A percentile compares a stretch with the other conserved stretches of the same genome.
Evolutionary conservation across 2,888 invertebrate species (phyloP).

Genomic region (Orthosia cruda): DNA sequence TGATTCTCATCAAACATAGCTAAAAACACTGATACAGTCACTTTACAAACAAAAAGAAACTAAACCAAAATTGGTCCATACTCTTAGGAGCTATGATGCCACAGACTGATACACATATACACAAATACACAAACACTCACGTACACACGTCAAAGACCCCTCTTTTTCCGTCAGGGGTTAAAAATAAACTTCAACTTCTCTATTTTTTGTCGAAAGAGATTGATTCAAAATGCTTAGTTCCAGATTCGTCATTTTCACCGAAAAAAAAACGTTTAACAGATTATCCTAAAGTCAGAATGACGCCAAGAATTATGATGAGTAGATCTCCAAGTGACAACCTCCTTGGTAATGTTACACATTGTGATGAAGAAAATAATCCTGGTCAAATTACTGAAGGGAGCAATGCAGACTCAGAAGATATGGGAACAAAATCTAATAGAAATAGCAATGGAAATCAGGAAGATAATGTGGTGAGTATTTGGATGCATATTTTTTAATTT

Average conservation of each 20-base stretch:
- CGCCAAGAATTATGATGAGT: conserved; percentile 9
- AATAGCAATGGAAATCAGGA: neutral
- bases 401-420: neutral
- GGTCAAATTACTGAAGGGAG: neutral
- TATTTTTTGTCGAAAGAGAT: neutral
- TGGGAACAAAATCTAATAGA: neutral
- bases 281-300: neutral
- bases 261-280: conserved; percentile 32
- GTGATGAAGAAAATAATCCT: too few species aligned
- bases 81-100: too few species aligned
- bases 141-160: too few species aligned
- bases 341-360: neutral
- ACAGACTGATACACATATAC: too few species aligned
- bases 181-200: neutral
- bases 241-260: conserved; percentile 54
- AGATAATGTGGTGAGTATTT: conserved; percentile 36
- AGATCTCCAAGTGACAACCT: conserved; percentile 18
- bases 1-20: too few species aligned
- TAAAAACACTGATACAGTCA: too few species aligned
- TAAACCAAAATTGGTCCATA: too few species aligned
- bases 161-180: too few species aligned
- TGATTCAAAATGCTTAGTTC: neutral
- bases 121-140: too few species aligned
- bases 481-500: neutral
- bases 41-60: too few species aligned